Conservation (phyloP, 2,888 invertebrate genomes). For the Parnassius mnemosyne region DNA sequence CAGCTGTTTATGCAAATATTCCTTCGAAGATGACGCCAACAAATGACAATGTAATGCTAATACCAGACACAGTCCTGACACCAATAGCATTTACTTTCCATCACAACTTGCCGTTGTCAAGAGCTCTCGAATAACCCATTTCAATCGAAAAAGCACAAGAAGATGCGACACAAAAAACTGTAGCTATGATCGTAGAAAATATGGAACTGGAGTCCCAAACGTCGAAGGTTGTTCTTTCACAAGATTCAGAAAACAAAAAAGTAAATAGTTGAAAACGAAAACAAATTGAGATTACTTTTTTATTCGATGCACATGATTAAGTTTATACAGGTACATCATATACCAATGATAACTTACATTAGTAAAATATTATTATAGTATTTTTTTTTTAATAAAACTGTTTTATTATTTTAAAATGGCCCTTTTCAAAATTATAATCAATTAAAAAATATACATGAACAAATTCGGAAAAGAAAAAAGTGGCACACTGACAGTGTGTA, state of each 20-base stretch:
- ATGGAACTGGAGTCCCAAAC: slow-evolving; percentile 2
- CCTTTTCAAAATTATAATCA: too few species aligned
- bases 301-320: too few species aligned
- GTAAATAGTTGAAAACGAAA: not conserved
- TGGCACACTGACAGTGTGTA: too few species aligned
- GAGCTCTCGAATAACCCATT: slow-evolving; percentile 60
- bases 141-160: slow-evolving; percentile 47
- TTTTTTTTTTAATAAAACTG: too few species aligned
- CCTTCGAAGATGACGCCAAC: slow-evolving; percentile 37
- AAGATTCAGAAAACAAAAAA: slow-evolving; percentile 19
- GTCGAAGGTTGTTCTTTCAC: slow-evolving; percentile 2
- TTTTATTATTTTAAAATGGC: too few species aligned
- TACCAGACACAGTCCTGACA: slow-evolving; percentile 47
- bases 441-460: too few species aligned
- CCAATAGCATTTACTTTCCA: slow-evolving; percentile 62
- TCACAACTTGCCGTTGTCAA: slow-evolving; percentile 59
- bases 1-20: slow-evolving; percentile 40
- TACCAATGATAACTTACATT: too few species aligned
- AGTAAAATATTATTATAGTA: too few species aligned
- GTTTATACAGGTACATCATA: too few species aligned
- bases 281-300: not conserved
- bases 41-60: slow-evolving; percentile 40
- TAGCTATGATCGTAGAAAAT: slow-evolving; percentile 24
- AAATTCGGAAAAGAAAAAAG: too few species aligned
- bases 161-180: slow-evolving; percentile 30